Evolutionary conservation across 2,797 vertebrate genomes (phyloP).

Genomic region (Nyctibius grandis): DNA sequence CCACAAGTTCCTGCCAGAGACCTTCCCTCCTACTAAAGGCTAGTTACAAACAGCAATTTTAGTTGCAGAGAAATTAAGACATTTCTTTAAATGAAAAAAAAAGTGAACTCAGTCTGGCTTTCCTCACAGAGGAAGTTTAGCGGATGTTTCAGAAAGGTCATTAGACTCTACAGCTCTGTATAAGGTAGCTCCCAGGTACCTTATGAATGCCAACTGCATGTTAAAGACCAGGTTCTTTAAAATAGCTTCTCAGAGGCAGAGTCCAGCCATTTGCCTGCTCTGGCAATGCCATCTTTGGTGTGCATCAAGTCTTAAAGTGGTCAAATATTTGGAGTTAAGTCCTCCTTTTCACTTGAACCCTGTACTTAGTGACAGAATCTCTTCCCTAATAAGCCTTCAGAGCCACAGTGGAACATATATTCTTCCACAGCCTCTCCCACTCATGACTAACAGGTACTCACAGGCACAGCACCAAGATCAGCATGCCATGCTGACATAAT

Average conservation of each 20-base stretch:
- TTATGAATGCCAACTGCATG: background rate
- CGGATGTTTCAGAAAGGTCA: background rate
- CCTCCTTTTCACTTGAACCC: background rate
- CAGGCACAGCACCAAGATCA: background rate
- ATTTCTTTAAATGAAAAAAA: background rate
- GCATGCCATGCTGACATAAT: background rate
- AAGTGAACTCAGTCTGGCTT: background rate
- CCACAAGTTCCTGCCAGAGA: background rate
- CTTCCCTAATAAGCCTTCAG: background rate
- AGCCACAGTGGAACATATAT: background rate
- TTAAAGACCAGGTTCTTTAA: background rate
- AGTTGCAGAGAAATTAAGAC: background rate
- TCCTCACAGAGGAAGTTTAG: background rate
- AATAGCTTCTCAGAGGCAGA: background rate
- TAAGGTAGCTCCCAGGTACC: background rate
- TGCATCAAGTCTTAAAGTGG: background rate
- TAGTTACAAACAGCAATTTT: background rate
- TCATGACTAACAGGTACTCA: background rate
- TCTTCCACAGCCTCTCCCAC: background rate
- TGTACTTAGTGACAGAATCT: background rate
- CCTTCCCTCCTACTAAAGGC: background rate
- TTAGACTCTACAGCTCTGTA: background rate
- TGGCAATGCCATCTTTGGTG: background rate
- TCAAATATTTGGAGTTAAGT: background rate
- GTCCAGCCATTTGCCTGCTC: background rate